A percentile compares a stretch with the other conserved stretches of the same genome.
Evolutionary conservation across 2,113 vertebrate species (phyloP).

Genomic region (Tonatia bakeri): DNA sequence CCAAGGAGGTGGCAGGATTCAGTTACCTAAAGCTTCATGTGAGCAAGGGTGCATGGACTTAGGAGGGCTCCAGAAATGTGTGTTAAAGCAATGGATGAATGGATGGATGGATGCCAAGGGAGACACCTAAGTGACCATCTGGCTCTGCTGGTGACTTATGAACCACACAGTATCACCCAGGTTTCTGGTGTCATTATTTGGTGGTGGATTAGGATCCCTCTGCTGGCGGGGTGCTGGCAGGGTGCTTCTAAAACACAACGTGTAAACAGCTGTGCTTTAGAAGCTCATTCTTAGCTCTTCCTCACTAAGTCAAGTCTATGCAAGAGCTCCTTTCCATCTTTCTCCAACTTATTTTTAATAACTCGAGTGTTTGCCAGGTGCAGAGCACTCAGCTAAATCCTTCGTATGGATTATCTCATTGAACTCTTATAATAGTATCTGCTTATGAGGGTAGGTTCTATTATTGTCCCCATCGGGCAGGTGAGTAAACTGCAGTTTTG

Average conservation of each 20-base stretch:
- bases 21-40: rapidly evolving
- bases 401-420: neutral
- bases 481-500: neutral
- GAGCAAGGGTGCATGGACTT: neutral
- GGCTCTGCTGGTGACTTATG: neutral
- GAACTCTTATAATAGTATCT: too few relatives aligned
- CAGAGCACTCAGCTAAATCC: neutral
- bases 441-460: neutral
- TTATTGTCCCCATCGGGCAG: neutral
- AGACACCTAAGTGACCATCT: neutral
- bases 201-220: neutral
- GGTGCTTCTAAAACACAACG: neutral
- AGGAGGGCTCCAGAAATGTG: neutral
- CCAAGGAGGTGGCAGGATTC: too few relatives aligned
- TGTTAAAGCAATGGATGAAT: neutral
- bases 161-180: neutral
- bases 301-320: neutral
- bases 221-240: neutral
- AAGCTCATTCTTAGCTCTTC: neutral
- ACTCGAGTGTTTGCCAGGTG: rapidly evolving
- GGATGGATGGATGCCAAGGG: neutral
- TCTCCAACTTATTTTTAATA: neutral
- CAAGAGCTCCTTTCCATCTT: neutral
- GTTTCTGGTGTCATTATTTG: neutral
- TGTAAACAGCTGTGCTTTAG: neutral